Evolutionary conservation across 2,113 vertebrate genomes (phyloP).

Genomic region (Catharus minimus): DNA sequence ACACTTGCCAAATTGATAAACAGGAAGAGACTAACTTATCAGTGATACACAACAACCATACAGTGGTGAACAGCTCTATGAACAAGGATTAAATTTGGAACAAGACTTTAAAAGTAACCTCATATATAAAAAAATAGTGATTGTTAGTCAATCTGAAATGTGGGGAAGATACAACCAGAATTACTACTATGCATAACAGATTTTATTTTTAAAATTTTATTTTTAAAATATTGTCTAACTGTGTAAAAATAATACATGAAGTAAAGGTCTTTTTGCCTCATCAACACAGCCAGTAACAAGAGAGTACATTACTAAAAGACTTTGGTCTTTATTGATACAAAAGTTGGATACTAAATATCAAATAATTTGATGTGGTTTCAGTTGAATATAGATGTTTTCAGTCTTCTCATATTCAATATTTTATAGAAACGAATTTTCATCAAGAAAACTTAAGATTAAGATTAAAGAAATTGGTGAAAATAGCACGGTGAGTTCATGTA

Average conservation of each 20-base stretch:
- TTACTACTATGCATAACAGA: neutral
- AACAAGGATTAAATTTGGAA: neutral
- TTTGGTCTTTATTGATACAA: neutral
- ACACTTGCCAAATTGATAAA: neutral
- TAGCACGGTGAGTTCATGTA: neutral
- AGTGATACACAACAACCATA: neutral
- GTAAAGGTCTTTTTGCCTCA: neutral
- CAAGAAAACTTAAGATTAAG: neutral
- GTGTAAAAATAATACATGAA: neutral
- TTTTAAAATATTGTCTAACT: neutral
- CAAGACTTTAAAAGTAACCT: neutral
- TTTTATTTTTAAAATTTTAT: neutral
- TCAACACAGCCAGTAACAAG: neutral
- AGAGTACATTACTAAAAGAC: neutral
- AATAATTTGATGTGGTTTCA: neutral
- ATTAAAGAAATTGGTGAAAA: neutral
- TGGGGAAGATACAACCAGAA: neutral
- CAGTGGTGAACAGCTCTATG: neutral
- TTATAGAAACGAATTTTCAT: neutral
- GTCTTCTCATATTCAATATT: neutral
- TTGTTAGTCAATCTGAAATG: neutral
- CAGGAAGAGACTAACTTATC: neutral
- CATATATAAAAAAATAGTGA: neutral
- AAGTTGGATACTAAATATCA: neutral
- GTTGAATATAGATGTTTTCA: neutral